phyloP scores from a whole-genome alignment of 2,113 vertebrate species.

The Alosa alosa region DNA sequence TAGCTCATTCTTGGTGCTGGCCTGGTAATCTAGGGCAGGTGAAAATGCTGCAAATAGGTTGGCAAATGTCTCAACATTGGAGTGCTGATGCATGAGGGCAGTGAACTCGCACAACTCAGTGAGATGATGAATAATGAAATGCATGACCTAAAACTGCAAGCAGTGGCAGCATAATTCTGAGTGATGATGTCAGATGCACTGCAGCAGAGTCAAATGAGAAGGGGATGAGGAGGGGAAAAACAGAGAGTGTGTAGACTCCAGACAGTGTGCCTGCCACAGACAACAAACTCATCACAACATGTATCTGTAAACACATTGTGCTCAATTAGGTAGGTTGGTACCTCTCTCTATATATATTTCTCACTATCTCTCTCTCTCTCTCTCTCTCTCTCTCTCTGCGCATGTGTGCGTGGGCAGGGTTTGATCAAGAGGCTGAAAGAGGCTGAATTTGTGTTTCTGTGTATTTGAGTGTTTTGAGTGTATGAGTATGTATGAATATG shows the following conservation, averaged over 20 bases:
- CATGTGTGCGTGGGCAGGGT: background rate
- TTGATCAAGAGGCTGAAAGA: no score
- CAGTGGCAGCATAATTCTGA: constrained; percentile 48
- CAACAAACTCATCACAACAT: constrained; percentile 34
- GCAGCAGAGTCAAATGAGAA: background rate
- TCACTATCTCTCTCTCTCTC: background rate
- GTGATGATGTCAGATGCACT: constrained; percentile 37
- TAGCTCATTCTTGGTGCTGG: background rate
- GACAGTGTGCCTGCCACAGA: background rate
- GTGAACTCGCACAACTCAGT: background rate
- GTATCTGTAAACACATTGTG: constrained; percentile 33
- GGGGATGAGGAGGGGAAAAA: background rate
- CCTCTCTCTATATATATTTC: no score
- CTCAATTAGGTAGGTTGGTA: constrained; percentile 29
- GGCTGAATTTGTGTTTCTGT: no score
- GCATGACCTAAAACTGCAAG: constrained; percentile 57
- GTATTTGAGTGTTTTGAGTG: no score
- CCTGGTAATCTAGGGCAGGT: background rate
- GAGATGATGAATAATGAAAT: constrained; percentile 57
- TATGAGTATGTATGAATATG: no score
- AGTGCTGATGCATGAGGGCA: background rate
- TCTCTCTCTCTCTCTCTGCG: background rate
- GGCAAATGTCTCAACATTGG: background rate
- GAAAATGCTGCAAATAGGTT: background rate
- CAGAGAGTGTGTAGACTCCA: constrained; percentile 27